These are phyloP conservation scores for Brachionus asplanchnoidis DNA, from an alignment of 1,140 invertebrate species.

Conservation along the genomic window DNA sequence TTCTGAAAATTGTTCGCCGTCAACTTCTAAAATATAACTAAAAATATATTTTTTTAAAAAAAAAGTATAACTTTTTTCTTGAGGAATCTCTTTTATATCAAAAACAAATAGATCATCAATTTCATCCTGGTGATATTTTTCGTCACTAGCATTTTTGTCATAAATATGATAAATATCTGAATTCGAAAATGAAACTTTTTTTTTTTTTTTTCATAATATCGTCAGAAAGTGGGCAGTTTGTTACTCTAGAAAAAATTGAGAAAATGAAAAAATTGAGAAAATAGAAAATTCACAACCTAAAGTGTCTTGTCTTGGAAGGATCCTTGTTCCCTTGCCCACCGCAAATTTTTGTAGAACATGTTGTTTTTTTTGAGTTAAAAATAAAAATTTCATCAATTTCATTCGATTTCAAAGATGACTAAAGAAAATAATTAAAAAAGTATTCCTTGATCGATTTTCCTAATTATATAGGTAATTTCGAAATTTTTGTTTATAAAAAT, in stretches of 20 bases:
- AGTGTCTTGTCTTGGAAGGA: background rate
- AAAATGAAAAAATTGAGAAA: background rate
- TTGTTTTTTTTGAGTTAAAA: no score
- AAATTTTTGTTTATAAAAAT: no score
- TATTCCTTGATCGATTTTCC: no score
- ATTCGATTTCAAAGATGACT: no score
- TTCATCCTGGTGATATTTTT: background rate
- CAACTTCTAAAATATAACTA: background rate
- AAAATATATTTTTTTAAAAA: background rate
- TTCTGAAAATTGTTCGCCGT: background rate
- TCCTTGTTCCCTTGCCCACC: background rate
- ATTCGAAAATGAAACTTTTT: background rate
- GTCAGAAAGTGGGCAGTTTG: background rate
- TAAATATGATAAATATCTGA: background rate
- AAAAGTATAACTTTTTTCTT: background rate
- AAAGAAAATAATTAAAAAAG: no score
- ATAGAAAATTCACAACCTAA: background rate
- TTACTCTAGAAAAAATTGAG: background rate
- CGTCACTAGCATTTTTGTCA: background rate
- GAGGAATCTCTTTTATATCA: background rate
- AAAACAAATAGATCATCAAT: no score
- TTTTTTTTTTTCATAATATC: background rate
- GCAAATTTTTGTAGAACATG: background rate
- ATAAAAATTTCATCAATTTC: no score
- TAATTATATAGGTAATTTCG: no score